Conservation (phyloP, 1,140 invertebrate species). For the Himalopsyche phryganea region DNA sequence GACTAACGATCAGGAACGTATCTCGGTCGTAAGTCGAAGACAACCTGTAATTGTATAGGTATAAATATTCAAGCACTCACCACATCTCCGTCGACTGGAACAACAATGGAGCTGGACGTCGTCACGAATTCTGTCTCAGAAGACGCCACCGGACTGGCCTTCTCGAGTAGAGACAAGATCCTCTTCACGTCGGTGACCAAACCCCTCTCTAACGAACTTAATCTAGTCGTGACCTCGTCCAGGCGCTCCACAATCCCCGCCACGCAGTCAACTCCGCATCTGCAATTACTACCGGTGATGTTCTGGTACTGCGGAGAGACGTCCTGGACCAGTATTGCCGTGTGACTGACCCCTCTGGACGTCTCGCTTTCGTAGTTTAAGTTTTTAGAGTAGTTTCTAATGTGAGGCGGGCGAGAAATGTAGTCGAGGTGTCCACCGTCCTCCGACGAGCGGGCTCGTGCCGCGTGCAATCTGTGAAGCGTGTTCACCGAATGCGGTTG, state of each 20-base stretch:
- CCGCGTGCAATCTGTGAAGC: constrained; percentile 37
- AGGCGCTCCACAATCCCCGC: constrained; percentile 52
- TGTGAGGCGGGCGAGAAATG: constrained; percentile 26
- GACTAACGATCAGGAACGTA: too few species aligned
- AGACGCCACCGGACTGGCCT: constrained; percentile 48
- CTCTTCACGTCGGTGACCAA: constrained; percentile 64
- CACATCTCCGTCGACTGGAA: constrained; percentile 43
- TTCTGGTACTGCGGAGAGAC: constrained; percentile 49
- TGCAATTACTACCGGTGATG: constrained; percentile 31
- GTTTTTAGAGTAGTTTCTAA: constrained; percentile 26
- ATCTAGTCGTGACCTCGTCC: constrained; percentile 62
- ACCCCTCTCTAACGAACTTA: constrained; percentile 60
- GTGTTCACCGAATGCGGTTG: constrained; percentile 50
- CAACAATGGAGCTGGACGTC: constrained; percentile 41
- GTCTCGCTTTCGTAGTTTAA: constrained; percentile 29
- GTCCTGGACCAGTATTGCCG: constrained; percentile 38
- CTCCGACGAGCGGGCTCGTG: constrained; percentile 21
- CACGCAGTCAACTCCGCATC: constrained; percentile 38
- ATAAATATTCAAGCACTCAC: constrained; percentile 34
- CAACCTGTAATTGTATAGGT: too few species aligned
- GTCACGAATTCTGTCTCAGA: constrained; percentile 45
- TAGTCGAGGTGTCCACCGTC: constrained; percentile 26
- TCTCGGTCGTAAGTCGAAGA: too few species aligned
- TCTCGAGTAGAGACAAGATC: constrained; percentile 59
- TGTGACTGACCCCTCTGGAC: constrained; percentile 24